Percentiles rank a stretch among this genome's conserved stretches.
Conservation (phyloP, 2,888 invertebrate species). For the Desoria tigrina region DNA sequence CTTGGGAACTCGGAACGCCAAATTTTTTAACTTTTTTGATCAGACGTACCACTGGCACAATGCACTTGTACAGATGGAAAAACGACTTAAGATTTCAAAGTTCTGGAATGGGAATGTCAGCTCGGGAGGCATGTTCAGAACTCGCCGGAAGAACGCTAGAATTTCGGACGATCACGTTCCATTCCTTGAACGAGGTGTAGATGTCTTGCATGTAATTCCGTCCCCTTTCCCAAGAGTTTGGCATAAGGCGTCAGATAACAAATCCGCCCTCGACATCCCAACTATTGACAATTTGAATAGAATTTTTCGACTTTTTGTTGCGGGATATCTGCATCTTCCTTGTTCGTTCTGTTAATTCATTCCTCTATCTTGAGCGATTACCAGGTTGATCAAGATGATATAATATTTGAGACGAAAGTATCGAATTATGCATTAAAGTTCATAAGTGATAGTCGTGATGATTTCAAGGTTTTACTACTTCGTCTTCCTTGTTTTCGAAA, state of each 20-base stretch:
- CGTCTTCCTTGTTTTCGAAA: no score
- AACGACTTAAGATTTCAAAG: constrained; percentile 61
- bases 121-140: constrained; percentile 64
- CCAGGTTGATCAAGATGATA: no score
- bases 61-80: constrained; percentile 70
- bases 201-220: constrained; percentile 87
- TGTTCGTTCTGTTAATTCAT: constrained; percentile 2
- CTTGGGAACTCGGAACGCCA: constrained; percentile 81
- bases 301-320: constrained; percentile 82
- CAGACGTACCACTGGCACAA: constrained; percentile 76
- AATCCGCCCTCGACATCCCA: constrained; percentile 71
- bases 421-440: no score
- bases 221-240: constrained; percentile 87
- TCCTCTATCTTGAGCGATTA: no score
- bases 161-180: constrained; percentile 79
- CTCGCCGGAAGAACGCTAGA: constrained; percentile 64
- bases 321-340: constrained; percentile 63
- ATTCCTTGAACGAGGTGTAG: constrained; percentile 68
- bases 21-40: constrained; percentile 78
- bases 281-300: constrained; percentile 89
- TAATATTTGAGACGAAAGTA: no score
- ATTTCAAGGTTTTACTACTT: no score
- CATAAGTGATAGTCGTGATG: no score
- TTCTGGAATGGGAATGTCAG: constrained; percentile 43
- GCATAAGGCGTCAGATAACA: constrained; percentile 83